Evolutionary conservation across 1,140 invertebrate genomes (phyloP).

Genomic region (Eupristina koningsbergeri): DNA sequence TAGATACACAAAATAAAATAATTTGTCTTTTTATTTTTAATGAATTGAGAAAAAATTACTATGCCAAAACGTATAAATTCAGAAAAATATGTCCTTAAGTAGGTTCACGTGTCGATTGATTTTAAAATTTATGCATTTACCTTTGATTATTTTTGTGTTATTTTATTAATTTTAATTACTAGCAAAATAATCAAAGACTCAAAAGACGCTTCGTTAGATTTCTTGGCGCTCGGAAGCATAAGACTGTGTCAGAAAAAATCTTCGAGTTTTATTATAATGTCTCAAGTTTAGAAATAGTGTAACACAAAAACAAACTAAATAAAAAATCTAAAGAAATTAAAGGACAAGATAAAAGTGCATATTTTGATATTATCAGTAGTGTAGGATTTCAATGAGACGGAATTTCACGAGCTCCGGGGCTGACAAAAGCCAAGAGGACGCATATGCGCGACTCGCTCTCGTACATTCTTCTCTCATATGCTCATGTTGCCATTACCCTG

Average conservation of each 20-base stretch:
- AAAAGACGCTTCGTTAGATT: not conserved
- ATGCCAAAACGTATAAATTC: too few relatives aligned
- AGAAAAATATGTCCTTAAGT: too few relatives aligned
- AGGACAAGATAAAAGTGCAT: conserved; percentile 42
- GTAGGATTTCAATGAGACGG: conserved; percentile 59
- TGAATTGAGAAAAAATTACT: too few relatives aligned
- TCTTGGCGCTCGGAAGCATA: not conserved
- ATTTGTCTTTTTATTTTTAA: too few relatives aligned
- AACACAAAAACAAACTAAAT: not conserved
- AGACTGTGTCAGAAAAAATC: not conserved
- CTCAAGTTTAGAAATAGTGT: not conserved
- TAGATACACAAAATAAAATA: too few relatives aligned
- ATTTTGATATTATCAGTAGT: conserved; percentile 50
- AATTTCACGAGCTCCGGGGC: conserved; percentile 48
- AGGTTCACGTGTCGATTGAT: too few relatives aligned
- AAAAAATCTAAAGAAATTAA: conserved; percentile 42
- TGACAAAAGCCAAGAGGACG: not conserved
- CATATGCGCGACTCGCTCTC: not conserved
- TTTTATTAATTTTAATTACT: too few relatives aligned
- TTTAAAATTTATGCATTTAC: too few relatives aligned
- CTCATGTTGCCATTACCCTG: conserved; percentile 25
- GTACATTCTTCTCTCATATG: conserved; percentile 8
- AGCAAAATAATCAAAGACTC: too few relatives aligned
- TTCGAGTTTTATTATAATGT: not conserved
- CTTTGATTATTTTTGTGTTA: too few relatives aligned